These are phyloP conservation scores for Olivierus martensii DNA, from an alignment of 1,140 invertebrate species.

Conservation along the genomic window DNA sequence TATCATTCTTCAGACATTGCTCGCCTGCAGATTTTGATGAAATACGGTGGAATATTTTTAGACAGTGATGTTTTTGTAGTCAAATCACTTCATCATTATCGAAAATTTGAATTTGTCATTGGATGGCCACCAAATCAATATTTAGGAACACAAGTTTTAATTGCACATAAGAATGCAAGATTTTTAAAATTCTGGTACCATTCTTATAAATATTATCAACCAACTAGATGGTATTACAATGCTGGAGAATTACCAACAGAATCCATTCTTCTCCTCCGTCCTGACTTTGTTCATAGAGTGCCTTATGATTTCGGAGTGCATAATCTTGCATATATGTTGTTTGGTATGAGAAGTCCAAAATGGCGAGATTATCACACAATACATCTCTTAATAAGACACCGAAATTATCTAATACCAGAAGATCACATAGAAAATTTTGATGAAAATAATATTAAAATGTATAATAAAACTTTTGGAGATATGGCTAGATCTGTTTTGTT, in stretches of 20 bases:
- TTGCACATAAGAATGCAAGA: conserved; percentile 25
- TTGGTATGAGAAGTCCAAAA: conserved; percentile 17
- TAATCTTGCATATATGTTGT: conserved; percentile 20
- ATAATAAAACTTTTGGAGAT: conserved; percentile 24
- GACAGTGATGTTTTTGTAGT: conserved; percentile 31
- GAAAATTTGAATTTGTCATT: conserved; percentile 29
- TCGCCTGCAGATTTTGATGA: conserved; percentile 26
- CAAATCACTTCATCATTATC: conserved; percentile 27
- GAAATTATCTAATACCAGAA: conserved; percentile 16
- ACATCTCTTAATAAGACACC: conserved; percentile 24
- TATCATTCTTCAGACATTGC: conserved; percentile 31
- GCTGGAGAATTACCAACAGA: conserved; percentile 26
- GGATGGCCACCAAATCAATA: conserved; percentile 27
- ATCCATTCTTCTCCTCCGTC: conserved; percentile 19
- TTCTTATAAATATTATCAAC: conserved; percentile 23
- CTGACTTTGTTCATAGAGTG: conserved; percentile 25
- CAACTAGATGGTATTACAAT: conserved; percentile 26
- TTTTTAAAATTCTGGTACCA: conserved; percentile 25
- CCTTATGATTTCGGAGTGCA: conserved; percentile 25
- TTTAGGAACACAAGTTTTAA: conserved; percentile 24
- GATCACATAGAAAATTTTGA: conserved; percentile 18
- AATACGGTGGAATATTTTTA: conserved; percentile 31
- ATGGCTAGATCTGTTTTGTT: conserved; percentile 22
- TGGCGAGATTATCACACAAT: conserved; percentile 23
- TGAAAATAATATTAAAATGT: conserved; percentile 24